These are phyloP conservation scores for Eupithecia dodoneata DNA, from an alignment of 2,888 invertebrate species.

Conservation along the genomic window DNA sequence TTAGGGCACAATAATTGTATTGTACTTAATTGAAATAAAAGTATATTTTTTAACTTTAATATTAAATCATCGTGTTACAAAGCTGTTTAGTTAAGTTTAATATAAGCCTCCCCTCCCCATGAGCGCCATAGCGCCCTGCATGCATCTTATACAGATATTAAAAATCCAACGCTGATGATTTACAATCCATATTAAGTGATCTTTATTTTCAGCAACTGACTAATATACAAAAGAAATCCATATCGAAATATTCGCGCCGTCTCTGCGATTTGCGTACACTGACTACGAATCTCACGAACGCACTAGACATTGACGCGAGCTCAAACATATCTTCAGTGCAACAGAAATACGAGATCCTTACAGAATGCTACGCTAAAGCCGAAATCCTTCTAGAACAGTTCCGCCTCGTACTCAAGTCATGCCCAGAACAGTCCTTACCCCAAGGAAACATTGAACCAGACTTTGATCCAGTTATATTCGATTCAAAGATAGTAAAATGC, in stretches of 20 bases:
- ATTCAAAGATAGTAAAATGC: constrained; percentile 70
- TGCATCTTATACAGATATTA: neutral
- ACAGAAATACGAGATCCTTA: constrained; percentile 69
- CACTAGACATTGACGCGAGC: constrained; percentile 61
- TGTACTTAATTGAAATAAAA: too few species aligned
- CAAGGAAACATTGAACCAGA: constrained; percentile 57
- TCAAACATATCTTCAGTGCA: constrained; percentile 65
- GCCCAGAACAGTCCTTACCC: constrained; percentile 61
- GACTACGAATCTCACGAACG: constrained; percentile 69
- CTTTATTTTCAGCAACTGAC: constrained; percentile 83
- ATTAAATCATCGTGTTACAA: too few species aligned
- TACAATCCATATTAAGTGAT: neutral
- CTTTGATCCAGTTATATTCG: constrained; percentile 68
- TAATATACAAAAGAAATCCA: constrained; percentile 86
- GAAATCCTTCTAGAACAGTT: constrained; percentile 87
- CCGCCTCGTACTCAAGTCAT: constrained; percentile 85
- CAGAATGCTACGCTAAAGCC: constrained; percentile 77
- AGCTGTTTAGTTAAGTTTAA: too few species aligned
- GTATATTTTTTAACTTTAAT: too few species aligned
- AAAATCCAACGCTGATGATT: neutral
- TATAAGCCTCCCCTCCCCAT: too few species aligned
- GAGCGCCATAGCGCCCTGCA: too few species aligned
- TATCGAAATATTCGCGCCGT: constrained; percentile 83
- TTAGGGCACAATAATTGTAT: too few species aligned
- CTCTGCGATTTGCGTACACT: constrained; percentile 84